Conservation (phyloP, 2,113 vertebrate species). For the Anguilla rostrata region DNA sequence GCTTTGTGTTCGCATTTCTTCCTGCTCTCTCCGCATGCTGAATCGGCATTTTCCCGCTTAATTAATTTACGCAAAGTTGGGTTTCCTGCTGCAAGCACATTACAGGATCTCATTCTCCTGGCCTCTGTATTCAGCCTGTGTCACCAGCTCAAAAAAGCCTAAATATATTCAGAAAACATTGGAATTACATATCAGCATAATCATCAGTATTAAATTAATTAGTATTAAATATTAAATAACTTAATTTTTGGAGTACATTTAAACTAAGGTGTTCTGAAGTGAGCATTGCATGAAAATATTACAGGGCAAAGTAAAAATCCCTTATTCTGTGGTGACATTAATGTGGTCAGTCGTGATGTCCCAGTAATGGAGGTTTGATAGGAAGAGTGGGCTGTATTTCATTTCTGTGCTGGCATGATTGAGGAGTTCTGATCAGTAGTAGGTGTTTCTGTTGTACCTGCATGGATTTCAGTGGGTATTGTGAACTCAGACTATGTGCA, state of each 20-base stretch:
- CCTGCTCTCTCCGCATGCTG: constrained; percentile 52
- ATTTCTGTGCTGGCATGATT: not conserved
- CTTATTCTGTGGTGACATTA: not conserved
- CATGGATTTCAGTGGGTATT: not conserved
- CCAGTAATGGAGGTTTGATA: too few species aligned
- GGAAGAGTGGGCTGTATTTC: not conserved
- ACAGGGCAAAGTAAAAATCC: too few species aligned
- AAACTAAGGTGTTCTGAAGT: not conserved
- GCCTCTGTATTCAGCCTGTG: not conserved
- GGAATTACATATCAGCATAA: not conserved
- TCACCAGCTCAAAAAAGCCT: not conserved
- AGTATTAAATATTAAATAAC: not conserved
- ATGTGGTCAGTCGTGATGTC: not conserved
- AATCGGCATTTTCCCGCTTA: not conserved
- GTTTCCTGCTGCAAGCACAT: not conserved
- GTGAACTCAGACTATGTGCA: not conserved
- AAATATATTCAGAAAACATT: too few species aligned
- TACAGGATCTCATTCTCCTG: not conserved
- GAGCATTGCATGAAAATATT: not conserved
- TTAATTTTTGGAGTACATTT: not conserved
- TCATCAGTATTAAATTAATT: not conserved
- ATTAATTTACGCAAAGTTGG: not conserved
- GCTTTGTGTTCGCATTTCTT: constrained; percentile 59
- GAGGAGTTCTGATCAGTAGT: not conserved
- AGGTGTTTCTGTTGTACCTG: not conserved